Evolutionary conservation across 2,888 invertebrate species (phyloP), one percentile per base, ranked within the genome.

Genomic region (Tipula vernalis): DNA sequence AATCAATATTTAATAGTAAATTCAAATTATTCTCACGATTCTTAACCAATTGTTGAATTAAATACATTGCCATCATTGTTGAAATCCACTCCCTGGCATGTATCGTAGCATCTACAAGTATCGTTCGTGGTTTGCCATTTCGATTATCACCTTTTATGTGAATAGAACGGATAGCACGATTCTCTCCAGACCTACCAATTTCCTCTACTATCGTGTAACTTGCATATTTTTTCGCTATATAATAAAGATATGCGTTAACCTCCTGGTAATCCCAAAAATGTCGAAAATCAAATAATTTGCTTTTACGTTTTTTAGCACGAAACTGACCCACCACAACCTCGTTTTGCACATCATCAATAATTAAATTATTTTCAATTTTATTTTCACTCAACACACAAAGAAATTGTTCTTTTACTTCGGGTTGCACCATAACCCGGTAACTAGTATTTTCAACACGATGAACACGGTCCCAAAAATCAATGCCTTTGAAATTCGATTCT

Each of bases 41-140:
- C 86, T 93, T 93, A 5, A 94, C 93, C 87, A 95, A 90, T 86
- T 94, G 92, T 88, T 93, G 92, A 44, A 95, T 93, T 87, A 93
- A 91, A 89, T 94, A 44, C 10, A 44, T 0, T 8, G 28, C 28
- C 28, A 28, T 28, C 28, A 28, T 28, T 28, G 28, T 28, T 28
- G 28, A 28, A 28, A 28, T 28, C 28, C 28, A 28, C 28, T 28
- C 28, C 28, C 28, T 28, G 28, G 28, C 28, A 28, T 28, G 28
- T 44, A 44, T 12, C 6, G 42, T 44, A 3, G 42, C 42, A 8
- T 44, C 42, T 8, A 44, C 42, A 12, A 44, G 3, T 12, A 44
- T 12, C 42, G 0, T 44, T 44, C 12, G 8, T 44, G 0, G 12
- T 44, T 44, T 44, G 3, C 42, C 42, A 44, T 44, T 8, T 44